Base-by-base conservation (phyloP, 2,113 vertebrate species). In the Chionodraco myersi region DNA sequence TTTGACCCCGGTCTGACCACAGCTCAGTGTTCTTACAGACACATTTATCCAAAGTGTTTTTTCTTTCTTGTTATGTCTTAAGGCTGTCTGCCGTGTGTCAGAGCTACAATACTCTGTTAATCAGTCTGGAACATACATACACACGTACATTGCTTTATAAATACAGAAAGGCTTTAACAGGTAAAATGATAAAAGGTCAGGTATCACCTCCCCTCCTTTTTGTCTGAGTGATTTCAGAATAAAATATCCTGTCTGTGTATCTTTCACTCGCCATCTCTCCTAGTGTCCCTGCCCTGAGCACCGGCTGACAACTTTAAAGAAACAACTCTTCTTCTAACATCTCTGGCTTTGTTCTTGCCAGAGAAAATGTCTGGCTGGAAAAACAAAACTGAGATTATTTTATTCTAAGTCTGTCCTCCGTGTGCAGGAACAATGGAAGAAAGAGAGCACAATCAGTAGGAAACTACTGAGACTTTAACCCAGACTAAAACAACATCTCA, bases 351-450 rank as follows among this genome's bases (percentile, higher is more conserved):
- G 61, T 58, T 62, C 12, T 63, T 75, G 26, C 18, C 64, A 57
- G 53, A 64, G 6, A 64, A 12, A 58, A 66, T 44, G 49, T 34
- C 18, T 66, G 58, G 45, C 54, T 58, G 16, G 4, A 72, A 72
- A 83, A 78, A 36, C 52, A 78, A 49, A 75, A 81, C n/a, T 64
- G 77, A 76, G 63, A 69, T 89, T 84, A 74, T 77, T 71, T 81
- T 51, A 72, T 36, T 67, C 34, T 26, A n/a, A 34, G 23, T 75
- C 64, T 74, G 49, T 23, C 45, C 72, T 78, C 34, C 30, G 44
- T 67, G 77, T 68, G 34, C 64, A 68, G 53, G 59, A 76, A 51
- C 74, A 63, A 54, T 10, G 21, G 57, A 36, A 0, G 58, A 62
- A 8, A 47, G 79, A 70, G 64, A 68, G 69, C 72, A 58, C 72